phyloP scores from a whole-genome alignment of 1,140 invertebrate species.

The Pomacea maculata region DNA sequence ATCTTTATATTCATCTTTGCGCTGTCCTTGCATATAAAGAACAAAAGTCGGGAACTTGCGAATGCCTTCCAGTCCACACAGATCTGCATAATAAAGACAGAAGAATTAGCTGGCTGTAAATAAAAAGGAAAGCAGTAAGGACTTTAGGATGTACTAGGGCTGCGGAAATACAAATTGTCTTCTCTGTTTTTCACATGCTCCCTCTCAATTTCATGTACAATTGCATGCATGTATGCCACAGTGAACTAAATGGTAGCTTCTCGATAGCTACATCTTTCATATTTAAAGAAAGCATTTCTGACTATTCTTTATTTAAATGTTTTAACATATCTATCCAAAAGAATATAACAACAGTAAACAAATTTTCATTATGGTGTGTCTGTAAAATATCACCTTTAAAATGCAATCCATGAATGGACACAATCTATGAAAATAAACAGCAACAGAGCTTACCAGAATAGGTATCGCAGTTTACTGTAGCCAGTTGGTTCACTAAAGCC shows the following conservation, averaged over 20 bases:
- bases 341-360: too few species aligned
- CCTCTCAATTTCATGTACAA: too few species aligned
- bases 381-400: not conserved
- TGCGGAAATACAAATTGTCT: too few species aligned
- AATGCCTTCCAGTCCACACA: slow-evolving; percentile 70
- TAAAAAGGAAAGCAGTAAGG: too few species aligned
- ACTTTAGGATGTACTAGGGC: too few species aligned
- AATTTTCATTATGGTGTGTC: not conserved
- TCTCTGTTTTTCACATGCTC: too few species aligned
- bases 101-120: slow-evolving; percentile 1
- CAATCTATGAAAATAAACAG: not conserved
- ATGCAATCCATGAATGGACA: not conserved
- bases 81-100: slow-evolving; percentile 38
- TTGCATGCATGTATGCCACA: too few species aligned
- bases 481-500: not conserved
- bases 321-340: too few species aligned
- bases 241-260: too few species aligned
- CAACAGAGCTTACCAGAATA: not conserved
- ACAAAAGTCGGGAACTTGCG: slow-evolving; percentile 85
- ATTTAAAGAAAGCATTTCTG: too few species aligned
- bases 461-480: not conserved
- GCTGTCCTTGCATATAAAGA: slow-evolving; percentile 82
- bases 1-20: slow-evolving; percentile 73
- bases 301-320: too few species aligned
- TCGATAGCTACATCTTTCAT: too few species aligned